Evolutionary conservation across 2,113 vertebrate species (phyloP).

Genomic region (Eidolon helvum): DNA sequence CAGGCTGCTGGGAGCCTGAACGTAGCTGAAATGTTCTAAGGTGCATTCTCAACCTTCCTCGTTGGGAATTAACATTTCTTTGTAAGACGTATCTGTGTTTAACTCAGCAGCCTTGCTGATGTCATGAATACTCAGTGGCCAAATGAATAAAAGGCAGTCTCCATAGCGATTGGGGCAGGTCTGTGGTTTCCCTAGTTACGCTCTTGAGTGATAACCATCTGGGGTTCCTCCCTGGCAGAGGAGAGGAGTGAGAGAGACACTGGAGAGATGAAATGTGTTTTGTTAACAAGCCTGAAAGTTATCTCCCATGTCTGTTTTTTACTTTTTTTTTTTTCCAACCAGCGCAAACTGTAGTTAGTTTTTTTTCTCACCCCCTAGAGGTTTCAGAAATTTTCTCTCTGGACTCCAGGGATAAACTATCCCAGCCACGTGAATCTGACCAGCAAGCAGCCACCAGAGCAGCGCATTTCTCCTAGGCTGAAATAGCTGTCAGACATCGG

Average conservation of each 20-base stretch:
- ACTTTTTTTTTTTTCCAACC: background rate
- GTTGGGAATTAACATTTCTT: background rate
- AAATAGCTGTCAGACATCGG: background rate
- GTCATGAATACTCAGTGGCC: constrained; percentile 82
- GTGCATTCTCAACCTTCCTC: background rate
- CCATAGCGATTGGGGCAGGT: constrained; percentile 86
- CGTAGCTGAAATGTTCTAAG: background rate
- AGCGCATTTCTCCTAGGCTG: background rate
- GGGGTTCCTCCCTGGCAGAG: constrained; percentile 77
- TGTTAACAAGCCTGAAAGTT: constrained; percentile 63
- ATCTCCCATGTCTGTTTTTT: background rate
- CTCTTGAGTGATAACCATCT: constrained; percentile 85
- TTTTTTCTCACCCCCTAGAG: background rate
- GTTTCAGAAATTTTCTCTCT: background rate
- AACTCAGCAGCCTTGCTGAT: constrained; percentile 76
- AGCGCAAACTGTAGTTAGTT: background rate
- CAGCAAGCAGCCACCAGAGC: background rate
- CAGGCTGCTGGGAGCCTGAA: background rate
- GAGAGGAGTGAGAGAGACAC: constrained; percentile 69
- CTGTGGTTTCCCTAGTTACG: constrained; percentile 86
- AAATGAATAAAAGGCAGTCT: constrained; percentile 85
- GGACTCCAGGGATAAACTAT: constrained; percentile 9
- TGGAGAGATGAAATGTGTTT: constrained; percentile 67
- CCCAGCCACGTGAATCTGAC: background rate
- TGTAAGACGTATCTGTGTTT: constrained; percentile 47